phyloP scores from a whole-genome alignment of 35 echinoderm and acorn worm species.

The Apostichopus japonicus region DNA sequence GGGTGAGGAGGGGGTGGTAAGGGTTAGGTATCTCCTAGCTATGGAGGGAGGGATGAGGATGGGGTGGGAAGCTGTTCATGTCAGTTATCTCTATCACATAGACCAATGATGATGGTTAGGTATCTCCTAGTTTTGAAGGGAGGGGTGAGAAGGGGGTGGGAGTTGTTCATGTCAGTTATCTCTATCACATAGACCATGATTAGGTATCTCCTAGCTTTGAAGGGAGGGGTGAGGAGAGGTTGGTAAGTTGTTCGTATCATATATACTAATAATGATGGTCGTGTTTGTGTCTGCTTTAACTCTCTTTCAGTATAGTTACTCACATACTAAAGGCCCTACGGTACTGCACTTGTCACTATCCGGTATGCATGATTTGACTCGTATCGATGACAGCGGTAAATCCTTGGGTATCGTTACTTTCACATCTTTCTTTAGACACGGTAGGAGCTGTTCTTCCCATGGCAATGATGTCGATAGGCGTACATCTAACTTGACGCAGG shows the following conservation, averaged over 20 bases:
- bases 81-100: neutral
- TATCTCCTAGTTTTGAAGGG: neutral
- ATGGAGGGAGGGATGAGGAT: too few relatives aligned
- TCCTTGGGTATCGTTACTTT: conserved; percentile 46
- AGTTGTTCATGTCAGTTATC: too few relatives aligned
- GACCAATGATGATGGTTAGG: neutral
- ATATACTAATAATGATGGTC: too few relatives aligned
- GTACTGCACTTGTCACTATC: conserved; percentile 12
- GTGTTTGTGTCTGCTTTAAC: neutral
- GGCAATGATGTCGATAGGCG: neutral
- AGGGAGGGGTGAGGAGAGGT: too few relatives aligned
- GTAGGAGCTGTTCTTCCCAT: conserved; percentile 41
- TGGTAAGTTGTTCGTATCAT: neutral
- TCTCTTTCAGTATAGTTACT: neutral
- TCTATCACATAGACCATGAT: too few relatives aligned
- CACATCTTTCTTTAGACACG: conserved; percentile 10
- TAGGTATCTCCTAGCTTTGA: too few relatives aligned
- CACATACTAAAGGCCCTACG: conserved; percentile 33
- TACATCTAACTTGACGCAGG: conserved; percentile 21
- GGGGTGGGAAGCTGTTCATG: too few relatives aligned
- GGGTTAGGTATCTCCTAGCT: too few relatives aligned
- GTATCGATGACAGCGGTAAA: conserved; percentile 26
- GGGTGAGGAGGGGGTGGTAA: too few relatives aligned
- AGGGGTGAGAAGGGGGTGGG: too few relatives aligned
- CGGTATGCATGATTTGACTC: conserved; percentile 42